Evolutionary conservation across 2,797 vertebrate genomes (phyloP), one percentile per base, ranked within the genome.

Genomic region (Fratercula arctica): DNA sequence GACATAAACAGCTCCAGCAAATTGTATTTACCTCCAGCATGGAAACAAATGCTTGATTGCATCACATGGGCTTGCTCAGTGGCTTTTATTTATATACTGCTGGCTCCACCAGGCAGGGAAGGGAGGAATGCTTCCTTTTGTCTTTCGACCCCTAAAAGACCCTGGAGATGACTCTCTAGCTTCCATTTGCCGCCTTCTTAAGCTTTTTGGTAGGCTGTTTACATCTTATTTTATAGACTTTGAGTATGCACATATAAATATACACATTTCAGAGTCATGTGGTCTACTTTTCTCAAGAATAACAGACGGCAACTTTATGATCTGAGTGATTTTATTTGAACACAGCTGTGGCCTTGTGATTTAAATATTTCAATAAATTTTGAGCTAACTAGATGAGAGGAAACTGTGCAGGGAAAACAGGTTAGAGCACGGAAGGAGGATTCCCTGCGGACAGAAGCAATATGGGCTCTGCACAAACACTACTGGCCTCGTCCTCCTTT

Each of bases 311-410:
- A 91, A 16, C 94, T 97, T 97, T 97, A 97, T 97, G 96, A 96
- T 96, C 90, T 95, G 96, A 93, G 87, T 88, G 95, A 87, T 97
- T 97, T 97, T 96, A 96, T 95, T 93, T 91, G 97, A 96, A 95
- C 93, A 80, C 96, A 97, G 96, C 96, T 96, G 96, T 48, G 94
- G 94, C 95, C 96, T 92, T 37, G 46, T 93, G 85, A 96, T 97
- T 96, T 94, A 88, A 97, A 95, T 97, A 96, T 97, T 97, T 91
- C 96, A 77, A 96, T 97, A 94, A 97, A 97, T 97, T 96, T 60
- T 79, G 4, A 88, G 15, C 95, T 97, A 97, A 97, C 95, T 57
- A 91, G 96, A 92, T 74, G 83, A 93, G 95, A 85, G 93, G 90
- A 86, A 94, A 13, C 37, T 6, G 90, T 28, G 28, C 82, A 37